These are phyloP conservation scores for Elgaria multicarinata DNA, from an alignment of 2,113 vertebrate species.

Conservation along the genomic window DNA sequence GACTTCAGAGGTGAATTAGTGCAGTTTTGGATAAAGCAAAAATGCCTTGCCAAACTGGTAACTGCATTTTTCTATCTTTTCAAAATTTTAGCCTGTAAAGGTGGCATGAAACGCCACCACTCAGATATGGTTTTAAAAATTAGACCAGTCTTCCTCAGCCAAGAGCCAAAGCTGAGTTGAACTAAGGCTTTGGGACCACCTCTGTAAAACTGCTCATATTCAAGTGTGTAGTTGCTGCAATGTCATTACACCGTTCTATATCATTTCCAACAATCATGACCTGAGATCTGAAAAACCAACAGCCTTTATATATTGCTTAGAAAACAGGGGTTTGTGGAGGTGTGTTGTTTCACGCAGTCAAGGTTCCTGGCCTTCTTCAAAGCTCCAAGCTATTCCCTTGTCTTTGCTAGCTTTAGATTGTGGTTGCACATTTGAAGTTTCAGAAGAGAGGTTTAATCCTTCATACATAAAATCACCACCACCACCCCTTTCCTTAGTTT, in stretches of 20 bases:
- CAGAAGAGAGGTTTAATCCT: not conserved
- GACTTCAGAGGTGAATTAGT: constrained; percentile 5
- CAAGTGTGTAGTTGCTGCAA: not conserved
- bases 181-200: constrained; percentile 52
- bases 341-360: not conserved
- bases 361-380: not conserved
- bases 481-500: not conserved
- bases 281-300: not conserved
- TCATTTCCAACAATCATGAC: not conserved
- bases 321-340: not conserved
- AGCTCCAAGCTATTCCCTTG: not conserved
- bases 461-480: not conserved
- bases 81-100: constrained; percentile 7
- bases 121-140: constrained; percentile 45
- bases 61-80: not conserved
- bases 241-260: not conserved
- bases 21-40: constrained; percentile 40
- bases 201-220: not conserved
- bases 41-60: constrained; percentile 14
- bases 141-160: not conserved
- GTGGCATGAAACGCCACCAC: constrained; percentile 33
- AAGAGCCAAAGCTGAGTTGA: not conserved
- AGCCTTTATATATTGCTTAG: not conserved
- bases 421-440: not conserved
- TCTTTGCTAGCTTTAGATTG: not conserved